Evolutionary conservation across 2,113 vertebrate species (phyloP), one percentile per base, ranked within the genome.

Genomic region (Natator depressus): DNA sequence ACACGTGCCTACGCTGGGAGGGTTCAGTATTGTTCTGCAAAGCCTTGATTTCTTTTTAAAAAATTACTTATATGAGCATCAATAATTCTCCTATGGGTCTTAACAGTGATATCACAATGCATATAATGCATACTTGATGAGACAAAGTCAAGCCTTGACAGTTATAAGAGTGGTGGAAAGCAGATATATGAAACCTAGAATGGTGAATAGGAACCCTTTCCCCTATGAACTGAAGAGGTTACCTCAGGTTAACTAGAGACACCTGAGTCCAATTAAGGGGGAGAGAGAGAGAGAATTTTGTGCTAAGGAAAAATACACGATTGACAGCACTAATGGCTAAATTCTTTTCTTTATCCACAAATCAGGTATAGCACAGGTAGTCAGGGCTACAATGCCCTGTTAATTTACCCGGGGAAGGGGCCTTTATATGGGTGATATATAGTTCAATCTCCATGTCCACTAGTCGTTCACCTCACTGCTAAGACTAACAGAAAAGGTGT

Each of bases 1-100:
- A 89, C 79, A 93, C 89, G 87, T 27, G 47, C 35, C 93, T 93
- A 88, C 96, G 89, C 80, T 93, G 92, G 88, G 90, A 72, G 14
- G 87, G 87, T 93, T 91, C 88, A 85, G 65, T 93, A 62, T 62
- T 0, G 0, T 75, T 93, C 84, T 95, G 96, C 95, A 94, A 93
- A 90, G 69, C 14, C 85, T 86, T 91, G 65, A 46, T 93, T 89
- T 95, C 49, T 92, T 16, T 2, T 11, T 72, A 69, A 51, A 75
- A 82, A 82, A 82, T 50, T 42, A 42, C 31, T 81, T 96, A 54
- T 0, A 1, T 90, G 81, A 55, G 35, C 80, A 88, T 78, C 84
- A 57, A 57, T 88, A 85, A 62, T 81, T 55, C 59, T 93, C 35
- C 46, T 49, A 46, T 84, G 82, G 79, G 76, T 91, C 85, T 89